phyloP scores from a whole-genome alignment of 2,888 invertebrate genomes.

The Polyommatus icarus region DNA sequence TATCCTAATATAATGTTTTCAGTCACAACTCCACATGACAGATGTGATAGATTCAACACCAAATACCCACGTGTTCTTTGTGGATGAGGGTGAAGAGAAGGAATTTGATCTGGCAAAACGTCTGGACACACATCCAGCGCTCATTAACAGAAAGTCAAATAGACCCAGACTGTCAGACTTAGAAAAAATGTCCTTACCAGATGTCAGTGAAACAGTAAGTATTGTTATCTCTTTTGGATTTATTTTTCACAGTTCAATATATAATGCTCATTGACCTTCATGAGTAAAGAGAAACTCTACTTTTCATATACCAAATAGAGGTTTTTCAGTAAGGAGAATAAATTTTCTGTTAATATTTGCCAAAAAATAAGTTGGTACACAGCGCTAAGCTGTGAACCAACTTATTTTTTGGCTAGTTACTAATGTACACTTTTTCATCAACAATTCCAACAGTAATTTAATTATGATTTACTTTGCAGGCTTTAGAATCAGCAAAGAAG shows the following conservation, averaged over 20 bases:
- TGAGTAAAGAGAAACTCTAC: background rate
- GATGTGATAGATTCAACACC: conserved; percentile 84
- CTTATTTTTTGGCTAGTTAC: too few species aligned
- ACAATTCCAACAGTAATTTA: background rate
- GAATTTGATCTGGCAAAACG: conserved; percentile 85
- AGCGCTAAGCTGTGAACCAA: too few species aligned
- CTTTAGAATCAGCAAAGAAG: conserved; percentile 75
- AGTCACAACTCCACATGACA: conserved; percentile 90
- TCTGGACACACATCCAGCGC: conserved; percentile 86
- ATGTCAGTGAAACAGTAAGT: conserved; percentile 77
- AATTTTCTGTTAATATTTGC: background rate
- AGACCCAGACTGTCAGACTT: conserved; percentile 82
- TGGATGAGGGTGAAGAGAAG: conserved; percentile 82
- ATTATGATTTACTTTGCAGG: conserved; percentile 44
- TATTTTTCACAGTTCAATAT: background rate
- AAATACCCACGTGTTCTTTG: conserved; percentile 91
- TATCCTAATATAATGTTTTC: conserved; percentile 58
- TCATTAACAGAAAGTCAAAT: conserved; percentile 85
- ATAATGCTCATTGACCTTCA: too few species aligned
- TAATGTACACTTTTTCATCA: background rate
- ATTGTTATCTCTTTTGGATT: background rate
- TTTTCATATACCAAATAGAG: background rate
- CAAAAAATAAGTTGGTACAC: too few species aligned
- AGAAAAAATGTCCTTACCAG: conserved; percentile 79
- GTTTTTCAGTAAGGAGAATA: background rate